Evolutionary conservation across 2,797 vertebrate genomes (phyloP), one percentile per base, ranked within the genome.

Genomic region (Acanthornis magna): DNA sequence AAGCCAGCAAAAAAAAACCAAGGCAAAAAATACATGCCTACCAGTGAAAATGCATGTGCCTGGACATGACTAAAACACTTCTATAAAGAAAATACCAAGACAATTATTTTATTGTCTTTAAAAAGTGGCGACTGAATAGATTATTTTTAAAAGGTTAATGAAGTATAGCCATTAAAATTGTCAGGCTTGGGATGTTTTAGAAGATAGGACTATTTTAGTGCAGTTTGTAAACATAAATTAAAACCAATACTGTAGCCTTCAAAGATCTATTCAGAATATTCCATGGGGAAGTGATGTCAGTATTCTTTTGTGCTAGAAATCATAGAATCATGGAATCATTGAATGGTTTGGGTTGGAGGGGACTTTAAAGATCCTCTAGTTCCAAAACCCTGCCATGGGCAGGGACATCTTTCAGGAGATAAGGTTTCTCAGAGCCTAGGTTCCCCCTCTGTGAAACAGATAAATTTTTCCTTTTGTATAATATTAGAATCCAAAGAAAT

Each of bases 391-490:
- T 77, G 18, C 25, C n/a, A 16, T 47, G 5, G 13, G 5, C 21
- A 32, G 6, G 17, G 10, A 23, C 40, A 48, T 54, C 30, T 42
- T 78, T 36, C 47, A 48, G 0, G 0, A 73, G 13, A n/a, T 4
- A 13, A 29, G 8, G 9, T 36, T 72, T 72, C 45, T 84, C 60
- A 47, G 53, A 60, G 4, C 13, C n/a, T 50, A 1, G 58, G 45
- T 72, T 77, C 77, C 34, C 12, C 6, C 30, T 87, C 9, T 63
- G 15, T 55, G 40, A 79, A 74, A 51, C 1, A 16, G 34, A 58
- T 50, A 12, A 1, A 51, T 2, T 65, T 93, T 92, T 67, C 13
- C 16, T 88, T 90, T 74, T 53, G 13, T 51, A 23, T 38, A 40
- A 43, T 32, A 51, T 65, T 55, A 75, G 27, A 84, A 57, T 47